phyloP scores from a whole-genome alignment of 2,888 invertebrate genomes.

The Thysanoteuthis rhombus region DNA sequence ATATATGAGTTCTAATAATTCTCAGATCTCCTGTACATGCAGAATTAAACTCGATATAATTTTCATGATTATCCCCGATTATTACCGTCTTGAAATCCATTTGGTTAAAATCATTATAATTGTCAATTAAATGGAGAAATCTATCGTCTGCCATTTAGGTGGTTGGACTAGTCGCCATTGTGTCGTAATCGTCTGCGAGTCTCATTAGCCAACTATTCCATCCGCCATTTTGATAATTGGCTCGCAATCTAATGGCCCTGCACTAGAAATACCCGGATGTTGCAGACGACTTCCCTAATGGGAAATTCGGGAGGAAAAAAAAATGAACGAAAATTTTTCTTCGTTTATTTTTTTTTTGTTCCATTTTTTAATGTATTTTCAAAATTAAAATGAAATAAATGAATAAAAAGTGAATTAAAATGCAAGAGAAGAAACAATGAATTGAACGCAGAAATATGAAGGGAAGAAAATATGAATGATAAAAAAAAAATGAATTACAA shows the following conservation, averaged over 20 bases:
- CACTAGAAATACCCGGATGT: slow-evolving; percentile 12
- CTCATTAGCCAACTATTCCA: not conserved
- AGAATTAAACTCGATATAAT: not conserved
- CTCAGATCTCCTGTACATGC: not conserved
- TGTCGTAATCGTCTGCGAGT: not conserved
- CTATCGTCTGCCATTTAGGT: not conserved
- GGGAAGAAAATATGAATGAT: not conserved
- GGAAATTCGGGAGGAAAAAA: not conserved
- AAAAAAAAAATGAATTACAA: not conserved
- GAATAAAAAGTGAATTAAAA: not conserved
- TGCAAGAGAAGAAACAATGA: not conserved
- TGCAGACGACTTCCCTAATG: slow-evolving; percentile 12
- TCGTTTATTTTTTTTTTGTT: not conserved
- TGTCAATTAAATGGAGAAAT: not conserved
- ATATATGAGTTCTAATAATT: not conserved
- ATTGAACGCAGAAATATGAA: not conserved
- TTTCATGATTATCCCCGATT: slow-evolving; percentile 12
- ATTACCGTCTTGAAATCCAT: not conserved
- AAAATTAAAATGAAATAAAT: not conserved
- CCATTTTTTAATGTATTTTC: not conserved
- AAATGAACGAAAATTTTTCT: not conserved
- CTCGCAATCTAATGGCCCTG: slow-evolving; percentile 12
- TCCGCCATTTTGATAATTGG: slow-evolving; percentile 12
- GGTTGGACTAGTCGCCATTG: not conserved
- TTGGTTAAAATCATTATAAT: not conserved